These are phyloP conservation scores for Caenorhabditis auriculariae DNA, from an alignment of 2,888 invertebrate species.

Conservation along the genomic window DNA sequence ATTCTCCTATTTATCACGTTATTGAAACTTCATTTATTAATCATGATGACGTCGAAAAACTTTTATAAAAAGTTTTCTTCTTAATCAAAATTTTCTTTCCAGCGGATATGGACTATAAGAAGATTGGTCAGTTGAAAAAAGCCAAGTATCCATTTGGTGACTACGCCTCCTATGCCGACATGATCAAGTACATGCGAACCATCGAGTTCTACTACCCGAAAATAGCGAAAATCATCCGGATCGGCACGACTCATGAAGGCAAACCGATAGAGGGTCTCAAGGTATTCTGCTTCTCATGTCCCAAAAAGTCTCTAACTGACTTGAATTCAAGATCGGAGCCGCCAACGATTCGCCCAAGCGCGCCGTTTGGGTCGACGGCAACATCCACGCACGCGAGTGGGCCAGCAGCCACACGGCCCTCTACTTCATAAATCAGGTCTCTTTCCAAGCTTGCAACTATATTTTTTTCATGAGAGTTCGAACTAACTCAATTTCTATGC, in stretches of 20 bases:
- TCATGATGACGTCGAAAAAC: neutral
- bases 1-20: too few relatives aligned
- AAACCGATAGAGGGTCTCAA: conserved; percentile 60
- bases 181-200: conserved; percentile 57
- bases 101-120: conserved; percentile 35
- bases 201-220: conserved; percentile 59
- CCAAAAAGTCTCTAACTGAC: neutral
- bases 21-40: too few relatives aligned
- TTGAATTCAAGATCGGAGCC: conserved; percentile 44
- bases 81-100: conserved; percentile 8
- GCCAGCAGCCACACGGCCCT: conserved; percentile 62
- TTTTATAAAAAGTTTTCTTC: neutral
- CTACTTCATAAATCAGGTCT: conserved; percentile 61
- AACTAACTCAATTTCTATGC: too few relatives aligned
- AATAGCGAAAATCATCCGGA: conserved; percentile 52
- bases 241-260: conserved; percentile 60
- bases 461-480: neutral
- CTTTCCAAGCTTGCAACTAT: neutral
- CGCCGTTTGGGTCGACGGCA: conserved; percentile 63
- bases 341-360: conserved; percentile 28
- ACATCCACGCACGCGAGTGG: conserved; percentile 63
- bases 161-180: conserved; percentile 56
- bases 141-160: conserved; percentile 56
- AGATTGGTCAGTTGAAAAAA: conserved; percentile 42
- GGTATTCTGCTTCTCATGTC: conserved; percentile 20